Conservation (phyloP, 2,888 invertebrate species). For the Seira ritae region DNA sequence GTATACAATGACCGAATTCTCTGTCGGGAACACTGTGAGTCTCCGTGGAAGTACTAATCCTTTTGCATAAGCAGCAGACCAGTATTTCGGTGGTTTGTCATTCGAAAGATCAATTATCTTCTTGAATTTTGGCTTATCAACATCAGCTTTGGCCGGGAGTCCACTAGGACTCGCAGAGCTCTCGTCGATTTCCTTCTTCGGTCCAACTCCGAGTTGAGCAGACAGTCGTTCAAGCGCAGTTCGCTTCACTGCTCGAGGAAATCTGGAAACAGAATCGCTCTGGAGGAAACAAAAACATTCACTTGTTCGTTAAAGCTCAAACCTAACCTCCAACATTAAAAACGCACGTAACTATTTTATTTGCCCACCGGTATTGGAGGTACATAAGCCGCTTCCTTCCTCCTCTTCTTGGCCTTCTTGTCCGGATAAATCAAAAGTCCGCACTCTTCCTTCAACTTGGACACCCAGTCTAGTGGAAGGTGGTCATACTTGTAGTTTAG, state of each 20-base stretch:
- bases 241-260: constrained; percentile 17
- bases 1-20: constrained; percentile 44
- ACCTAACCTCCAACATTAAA: too few relatives aligned
- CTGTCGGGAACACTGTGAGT: constrained; percentile 8
- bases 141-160: neutral
- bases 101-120: constrained; percentile 36
- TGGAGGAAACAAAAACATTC: neutral
- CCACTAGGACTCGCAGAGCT: neutral
- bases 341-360: neutral
- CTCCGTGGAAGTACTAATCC: constrained; percentile 39
- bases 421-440: neutral
- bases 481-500: constrained; percentile 21
- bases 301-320: too few relatives aligned
- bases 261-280: constrained; percentile 2
- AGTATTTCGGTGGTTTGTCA: constrained; percentile 37
- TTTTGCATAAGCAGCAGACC: constrained; percentile 31
- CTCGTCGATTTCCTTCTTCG: neutral
- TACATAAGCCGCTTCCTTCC: too few relatives aligned
- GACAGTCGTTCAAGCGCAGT: neutral
- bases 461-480: constrained; percentile 35
- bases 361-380: neutral
- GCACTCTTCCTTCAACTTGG: neutral
- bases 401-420: too few relatives aligned
- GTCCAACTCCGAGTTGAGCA: neutral
- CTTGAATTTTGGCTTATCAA: neutral